A percentile compares a stretch with the other conserved stretches of the same genome.
Evolutionary conservation across 1,140 invertebrate species (phyloP).

Genomic region (Nymphalis io): DNA sequence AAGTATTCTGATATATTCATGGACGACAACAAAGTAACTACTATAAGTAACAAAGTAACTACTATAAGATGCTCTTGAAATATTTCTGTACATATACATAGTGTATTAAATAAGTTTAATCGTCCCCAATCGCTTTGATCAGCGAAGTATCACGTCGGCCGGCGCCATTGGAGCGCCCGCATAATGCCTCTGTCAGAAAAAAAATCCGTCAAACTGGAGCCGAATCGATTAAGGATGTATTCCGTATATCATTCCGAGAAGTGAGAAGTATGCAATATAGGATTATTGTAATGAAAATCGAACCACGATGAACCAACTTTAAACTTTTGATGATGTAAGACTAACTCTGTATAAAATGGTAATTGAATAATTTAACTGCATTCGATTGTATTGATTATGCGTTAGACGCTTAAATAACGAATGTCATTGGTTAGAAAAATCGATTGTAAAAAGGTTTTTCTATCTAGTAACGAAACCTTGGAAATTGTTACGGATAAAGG

Average conservation of each 20-base stretch:
- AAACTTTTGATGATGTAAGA: too few species aligned
- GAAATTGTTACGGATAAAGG: slow-evolving; percentile 28
- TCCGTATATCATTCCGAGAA: slow-evolving; percentile 12
- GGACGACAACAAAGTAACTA: too few species aligned
- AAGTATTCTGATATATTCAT: too few species aligned
- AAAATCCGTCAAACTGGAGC: slow-evolving; percentile 32
- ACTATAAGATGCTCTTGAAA: background rate
- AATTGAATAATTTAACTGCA: background rate
- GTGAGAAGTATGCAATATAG: background rate
- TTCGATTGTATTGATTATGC: background rate
- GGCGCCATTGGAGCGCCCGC: slow-evolving; percentile 46
- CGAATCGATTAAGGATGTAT: slow-evolving; percentile 14
- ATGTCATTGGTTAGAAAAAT: background rate
- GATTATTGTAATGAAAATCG: background rate
- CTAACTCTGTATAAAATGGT: too few species aligned
- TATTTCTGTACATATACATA: slow-evolving; percentile 18
- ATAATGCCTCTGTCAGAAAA: slow-evolving; percentile 36
- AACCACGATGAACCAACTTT: background rate
- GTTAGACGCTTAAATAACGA: background rate
- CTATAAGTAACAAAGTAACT: too few species aligned
- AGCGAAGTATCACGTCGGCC: slow-evolving; percentile 35
- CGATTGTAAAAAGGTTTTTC: background rate
- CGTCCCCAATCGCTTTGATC: slow-evolving; percentile 63
- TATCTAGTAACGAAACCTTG: background rate
- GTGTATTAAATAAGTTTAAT: slow-evolving; percentile 54